Percentiles rank a stretch among this genome's conserved stretches.
Evolutionary conservation across 2,113 vertebrate species (phyloP).

Genomic region (Theropithecus gelada): DNA sequence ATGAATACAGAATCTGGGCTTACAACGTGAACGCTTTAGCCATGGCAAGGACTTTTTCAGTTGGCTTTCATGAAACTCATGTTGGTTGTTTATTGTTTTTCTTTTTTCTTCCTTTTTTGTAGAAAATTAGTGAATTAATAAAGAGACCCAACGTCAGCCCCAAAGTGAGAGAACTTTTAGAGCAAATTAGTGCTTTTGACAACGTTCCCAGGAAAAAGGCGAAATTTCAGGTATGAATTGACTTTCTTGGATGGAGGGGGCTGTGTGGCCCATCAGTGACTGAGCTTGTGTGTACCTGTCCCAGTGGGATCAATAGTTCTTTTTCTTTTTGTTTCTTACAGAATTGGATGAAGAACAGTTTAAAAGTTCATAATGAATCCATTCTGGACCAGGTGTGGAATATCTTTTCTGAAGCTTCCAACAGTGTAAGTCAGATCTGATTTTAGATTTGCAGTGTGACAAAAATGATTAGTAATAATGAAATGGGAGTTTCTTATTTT

Average conservation of each 20-base stretch:
- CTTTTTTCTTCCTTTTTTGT: constrained; percentile 43
- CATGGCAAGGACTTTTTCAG: not conserved
- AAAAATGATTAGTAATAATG: not conserved
- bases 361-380: constrained; percentile 86
- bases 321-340: constrained; percentile 66
- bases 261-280: not conserved
- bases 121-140: constrained; percentile 93
- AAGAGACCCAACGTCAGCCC: constrained; percentile 89
- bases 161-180: constrained; percentile 89
- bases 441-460: not conserved
- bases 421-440: constrained; percentile 84
- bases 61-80: not conserved
- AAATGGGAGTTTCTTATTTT: not conserved
- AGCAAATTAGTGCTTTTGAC: constrained; percentile 90
- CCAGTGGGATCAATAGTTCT: too few species aligned
- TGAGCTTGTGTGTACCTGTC: not conserved
- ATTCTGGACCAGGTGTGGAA: constrained; percentile 94
- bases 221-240: constrained; percentile 93
- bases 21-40: too few species aligned
- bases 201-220: constrained; percentile 96
- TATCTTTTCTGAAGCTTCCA: constrained; percentile 89
- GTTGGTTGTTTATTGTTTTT: not conserved
- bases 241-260: not conserved
- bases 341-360: constrained; percentile 98
- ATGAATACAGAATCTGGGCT: not conserved